A percentile compares a stretch with the other conserved stretches of the same genome.
phyloP scores from a whole-genome alignment of 92 coral and sea anemone species.

The Epizoanthus rinbou region DNA sequence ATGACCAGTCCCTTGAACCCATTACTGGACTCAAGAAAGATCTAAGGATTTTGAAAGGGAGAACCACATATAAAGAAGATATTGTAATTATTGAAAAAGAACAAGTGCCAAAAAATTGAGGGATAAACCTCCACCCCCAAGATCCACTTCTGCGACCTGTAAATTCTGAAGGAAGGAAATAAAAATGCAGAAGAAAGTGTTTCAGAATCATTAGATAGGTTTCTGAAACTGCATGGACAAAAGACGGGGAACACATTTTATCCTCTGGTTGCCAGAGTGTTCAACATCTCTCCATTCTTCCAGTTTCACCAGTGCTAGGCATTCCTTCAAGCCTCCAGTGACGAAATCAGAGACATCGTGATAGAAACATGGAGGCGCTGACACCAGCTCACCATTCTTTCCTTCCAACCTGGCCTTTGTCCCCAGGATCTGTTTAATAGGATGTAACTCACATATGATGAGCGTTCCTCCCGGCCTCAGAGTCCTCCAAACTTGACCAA shows the following conservation, averaged over 20 bases:
- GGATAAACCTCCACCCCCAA: too few species aligned
- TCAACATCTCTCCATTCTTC: slow-evolving; percentile 45
- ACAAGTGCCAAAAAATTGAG: too few species aligned
- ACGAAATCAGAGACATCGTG: slow-evolving; percentile 40
- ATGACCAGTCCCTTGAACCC: too few species aligned
- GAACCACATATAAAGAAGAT: too few species aligned
- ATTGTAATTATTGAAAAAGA: too few species aligned
- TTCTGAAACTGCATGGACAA: slow-evolving; percentile 34
- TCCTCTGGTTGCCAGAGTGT: not conserved
- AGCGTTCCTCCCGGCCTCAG: slow-evolving; percentile 29
- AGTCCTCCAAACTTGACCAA: slow-evolving; percentile 1
- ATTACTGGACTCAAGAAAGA: too few species aligned
- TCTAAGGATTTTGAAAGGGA: too few species aligned
- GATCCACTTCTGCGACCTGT: too few species aligned
- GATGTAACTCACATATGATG: slow-evolving; percentile 33
- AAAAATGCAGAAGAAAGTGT: too few species aligned
- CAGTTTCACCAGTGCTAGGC: slow-evolving; percentile 19
- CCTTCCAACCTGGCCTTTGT: slow-evolving; percentile 34
- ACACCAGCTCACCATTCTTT: slow-evolving; percentile 8
- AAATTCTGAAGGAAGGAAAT: too few species aligned
- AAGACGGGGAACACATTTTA: slow-evolving; percentile 20
- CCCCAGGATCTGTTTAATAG: slow-evolving; percentile 29
- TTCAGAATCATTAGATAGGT: not conserved
- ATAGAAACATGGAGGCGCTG: slow-evolving; percentile 44
- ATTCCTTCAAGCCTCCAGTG: slow-evolving; percentile 10